phyloP scores from a whole-genome alignment of 2,113 vertebrate genomes.

The Thalassarche chlororhynchos region DNA sequence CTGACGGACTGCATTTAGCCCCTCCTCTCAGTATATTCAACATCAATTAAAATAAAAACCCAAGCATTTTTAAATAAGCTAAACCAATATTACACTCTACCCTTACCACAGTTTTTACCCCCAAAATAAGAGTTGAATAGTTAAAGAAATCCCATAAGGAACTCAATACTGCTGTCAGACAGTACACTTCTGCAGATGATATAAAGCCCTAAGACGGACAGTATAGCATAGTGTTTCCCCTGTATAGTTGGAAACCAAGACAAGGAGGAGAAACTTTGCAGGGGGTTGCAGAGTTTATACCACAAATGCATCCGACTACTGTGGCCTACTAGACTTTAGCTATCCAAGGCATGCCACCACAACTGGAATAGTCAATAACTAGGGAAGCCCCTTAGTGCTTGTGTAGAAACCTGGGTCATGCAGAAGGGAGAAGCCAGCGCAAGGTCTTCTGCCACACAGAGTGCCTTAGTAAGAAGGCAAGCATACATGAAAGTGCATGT shows the following conservation, averaged over 20 bases:
- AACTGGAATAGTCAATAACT: neutral
- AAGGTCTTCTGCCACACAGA: neutral
- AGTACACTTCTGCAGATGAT: neutral
- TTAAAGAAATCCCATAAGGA: neutral
- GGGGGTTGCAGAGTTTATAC: neutral
- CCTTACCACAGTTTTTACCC: neutral
- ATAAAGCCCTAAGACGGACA: neutral
- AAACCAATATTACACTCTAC: neutral
- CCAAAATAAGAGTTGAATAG: neutral
- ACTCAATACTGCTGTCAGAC: neutral
- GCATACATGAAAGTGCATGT: fast-evolving
- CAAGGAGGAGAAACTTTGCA: neutral
- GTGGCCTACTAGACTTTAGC: neutral
- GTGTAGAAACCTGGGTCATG: neutral
- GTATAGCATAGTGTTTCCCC: neutral
- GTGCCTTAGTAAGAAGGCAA: no score
- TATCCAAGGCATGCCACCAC: neutral
- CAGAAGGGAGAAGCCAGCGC: neutral
- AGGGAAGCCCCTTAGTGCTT: neutral
- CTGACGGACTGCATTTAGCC: neutral
- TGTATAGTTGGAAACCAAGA: fast-evolving
- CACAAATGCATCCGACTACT: neutral
- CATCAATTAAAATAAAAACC: neutral
- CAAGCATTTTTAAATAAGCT: neutral
- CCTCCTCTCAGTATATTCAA: neutral